Conservation (phyloP, 1,140 invertebrate genomes). For the Protaetia brevitarsis region DNA sequence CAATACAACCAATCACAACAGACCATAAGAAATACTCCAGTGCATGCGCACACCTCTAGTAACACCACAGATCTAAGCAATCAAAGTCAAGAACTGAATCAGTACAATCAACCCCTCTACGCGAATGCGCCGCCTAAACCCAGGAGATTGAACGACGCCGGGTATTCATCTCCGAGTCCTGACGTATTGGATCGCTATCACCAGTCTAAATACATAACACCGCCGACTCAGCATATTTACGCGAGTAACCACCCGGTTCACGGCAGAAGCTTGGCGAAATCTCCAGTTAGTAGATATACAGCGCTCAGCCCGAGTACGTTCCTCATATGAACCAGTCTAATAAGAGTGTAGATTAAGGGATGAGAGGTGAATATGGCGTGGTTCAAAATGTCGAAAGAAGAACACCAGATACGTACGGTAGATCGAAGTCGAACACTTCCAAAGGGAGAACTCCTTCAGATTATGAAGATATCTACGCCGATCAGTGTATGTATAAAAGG, state of each 20-base stretch:
- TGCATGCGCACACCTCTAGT: conserved; percentile 42
- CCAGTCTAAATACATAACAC: conserved; percentile 32
- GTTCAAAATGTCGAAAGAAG: conserved; percentile 56
- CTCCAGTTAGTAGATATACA: conserved; percentile 31
- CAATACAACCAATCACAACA: conserved; percentile 23
- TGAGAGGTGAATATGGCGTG: background rate
- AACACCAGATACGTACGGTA: conserved; percentile 78
- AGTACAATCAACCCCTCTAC: conserved; percentile 68
- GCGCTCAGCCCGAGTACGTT: conserved; percentile 27
- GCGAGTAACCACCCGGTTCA: conserved; percentile 26
- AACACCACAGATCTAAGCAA: conserved; percentile 44
- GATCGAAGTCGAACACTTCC: conserved; percentile 57
- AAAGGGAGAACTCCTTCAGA: conserved; percentile 58
- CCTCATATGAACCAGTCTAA: conserved; percentile 24
- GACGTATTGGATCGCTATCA: conserved; percentile 51
- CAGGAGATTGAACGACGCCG: conserved; percentile 65
- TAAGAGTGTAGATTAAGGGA: conserved; percentile 24
- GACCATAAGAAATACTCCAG: conserved; percentile 28
- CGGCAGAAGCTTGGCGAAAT: conserved; percentile 27
- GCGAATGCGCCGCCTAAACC: conserved; percentile 88
- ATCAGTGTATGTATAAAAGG: conserved; percentile 52
- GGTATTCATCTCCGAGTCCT: conserved; percentile 68
- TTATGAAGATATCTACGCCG: conserved; percentile 74
- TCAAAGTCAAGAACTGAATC: conserved; percentile 43
- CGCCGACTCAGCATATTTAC: conserved; percentile 24